Evolutionary conservation across 2,797 vertebrate species (phyloP).

Genomic region (Enteromius trimaculatus): DNA sequence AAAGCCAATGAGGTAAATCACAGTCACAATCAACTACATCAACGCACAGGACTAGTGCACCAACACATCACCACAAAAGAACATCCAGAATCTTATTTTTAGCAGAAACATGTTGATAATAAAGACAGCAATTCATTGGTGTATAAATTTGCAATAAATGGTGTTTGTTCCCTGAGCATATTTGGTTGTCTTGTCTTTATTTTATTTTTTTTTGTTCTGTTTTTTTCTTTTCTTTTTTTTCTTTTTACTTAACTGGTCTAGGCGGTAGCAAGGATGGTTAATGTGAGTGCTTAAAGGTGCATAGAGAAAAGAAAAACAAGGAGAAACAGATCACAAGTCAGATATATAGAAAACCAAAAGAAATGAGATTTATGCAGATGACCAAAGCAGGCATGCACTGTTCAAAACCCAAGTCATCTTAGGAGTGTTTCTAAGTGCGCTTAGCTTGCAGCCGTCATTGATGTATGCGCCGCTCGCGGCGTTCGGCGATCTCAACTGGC

Average conservation of each 20-base stretch:
- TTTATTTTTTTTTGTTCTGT: neutral
- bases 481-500: constrained; percentile 28
- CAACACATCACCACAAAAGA: constrained; percentile 82
- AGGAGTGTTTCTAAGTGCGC: constrained; percentile 43
- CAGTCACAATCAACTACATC: constrained; percentile 82
- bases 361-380: constrained; percentile 92
- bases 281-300: constrained; percentile 99
- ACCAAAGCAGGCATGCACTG: constrained; percentile 86
- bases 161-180: constrained; percentile 32
- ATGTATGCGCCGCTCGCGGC: constrained; percentile 51
- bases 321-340: constrained; percentile 98
- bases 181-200: constrained; percentile 38
- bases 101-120: constrained; percentile 64
- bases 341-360: constrained; percentile 89
- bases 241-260: constrained; percentile 99
- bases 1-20: constrained; percentile 76
- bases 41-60: constrained; percentile 81
- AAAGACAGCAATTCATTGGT: constrained; percentile 42
- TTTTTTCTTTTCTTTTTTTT: constrained; percentile 53
- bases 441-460: constrained; percentile 71
- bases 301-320: constrained; percentile 88
- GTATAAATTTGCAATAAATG: constrained; percentile 12
- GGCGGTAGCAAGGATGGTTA: constrained; percentile 99
- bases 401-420: constrained; percentile 51
- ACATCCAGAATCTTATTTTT: constrained; percentile 75